Evolutionary conservation across 1,140 invertebrate species (phyloP), one percentile per base, ranked within the genome.

Genomic region (Amphibalanus amphitrite): DNA sequence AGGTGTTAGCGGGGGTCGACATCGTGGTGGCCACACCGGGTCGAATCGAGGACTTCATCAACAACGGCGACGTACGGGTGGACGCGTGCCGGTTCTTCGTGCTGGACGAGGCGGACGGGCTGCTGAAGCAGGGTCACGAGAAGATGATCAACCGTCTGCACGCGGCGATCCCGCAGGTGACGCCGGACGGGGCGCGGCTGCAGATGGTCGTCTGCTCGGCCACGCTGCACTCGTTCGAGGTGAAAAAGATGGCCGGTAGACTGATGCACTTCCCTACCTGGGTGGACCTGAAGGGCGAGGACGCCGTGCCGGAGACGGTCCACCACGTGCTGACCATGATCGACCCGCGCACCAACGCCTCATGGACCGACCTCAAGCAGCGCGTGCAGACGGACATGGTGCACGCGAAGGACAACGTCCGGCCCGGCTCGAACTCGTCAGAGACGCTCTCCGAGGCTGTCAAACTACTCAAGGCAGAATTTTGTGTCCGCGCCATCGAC

Each of bases 141-240:
- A 85, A 92, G 72, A 82, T 97, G 8, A 95, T 98, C 73, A 89
- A 94, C 76, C 83, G 89, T 67, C 80, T 98, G 1, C 92, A 99
- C 81, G 82, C 83, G 71, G 88, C 94, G 82, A 97, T 98, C 77
- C 94, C 96, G 0, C 28, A 67, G n/a, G 89, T 97, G 69, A 94
- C 92, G 0, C 82, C 87, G 10, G 93, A 96, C 81, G 94, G 95
- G 1, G 88, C 91, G 72, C 85, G 95, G 65, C 81, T 99, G 47
- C 91, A 99, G 81, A 98, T 99, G 95, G 89, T 99, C 70, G 97
- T 99, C 28, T 99, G 97, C 77, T 98, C 95, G 8, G 97, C 97
- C 1, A 99, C 97, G 0, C 82, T 99, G 6, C 97, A 99, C 80
- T 93, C 90, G 28, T 95, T 97, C 79, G 96, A 98, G 83, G 96